Evolutionary conservation across 2,113 vertebrate genomes (phyloP).

Genomic region (Sporophila hypoxantha): DNA sequence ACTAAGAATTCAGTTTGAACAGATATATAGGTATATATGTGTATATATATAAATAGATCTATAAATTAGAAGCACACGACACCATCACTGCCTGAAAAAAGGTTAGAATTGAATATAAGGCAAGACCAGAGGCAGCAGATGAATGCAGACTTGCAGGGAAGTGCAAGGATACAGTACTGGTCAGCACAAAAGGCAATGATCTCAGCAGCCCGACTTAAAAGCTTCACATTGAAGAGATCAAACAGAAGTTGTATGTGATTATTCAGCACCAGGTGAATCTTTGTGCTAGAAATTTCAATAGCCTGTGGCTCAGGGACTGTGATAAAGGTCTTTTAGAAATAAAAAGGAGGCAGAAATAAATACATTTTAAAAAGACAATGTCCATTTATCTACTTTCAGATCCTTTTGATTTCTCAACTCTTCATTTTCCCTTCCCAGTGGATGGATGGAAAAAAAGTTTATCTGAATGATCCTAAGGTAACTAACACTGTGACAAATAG

Average conservation of each 20-base stretch:
- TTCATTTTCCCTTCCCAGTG: background rate
- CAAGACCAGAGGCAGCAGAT: background rate
- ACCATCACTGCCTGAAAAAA: background rate
- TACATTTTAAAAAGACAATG: background rate
- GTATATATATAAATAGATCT: too few relatives aligned
- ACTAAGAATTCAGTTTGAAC: background rate
- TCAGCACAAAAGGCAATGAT: background rate
- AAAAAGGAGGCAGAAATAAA: background rate
- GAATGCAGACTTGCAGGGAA: background rate
- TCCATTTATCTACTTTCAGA: background rate
- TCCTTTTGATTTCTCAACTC: background rate
- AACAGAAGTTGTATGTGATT: background rate
- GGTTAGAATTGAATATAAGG: background rate
- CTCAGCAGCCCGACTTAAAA: background rate
- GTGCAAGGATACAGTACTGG: background rate
- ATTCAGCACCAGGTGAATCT: background rate
- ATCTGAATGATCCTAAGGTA: background rate
- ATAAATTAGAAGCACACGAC: background rate
- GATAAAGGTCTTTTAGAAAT: background rate
- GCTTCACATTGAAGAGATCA: background rate
- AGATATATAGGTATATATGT: too few relatives aligned
- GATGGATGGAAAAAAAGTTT: background rate
- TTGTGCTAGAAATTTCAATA: slow-evolving; percentile 8
- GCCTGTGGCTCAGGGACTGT: background rate
- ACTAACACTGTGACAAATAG: background rate